Conservation (phyloP, 2,888 invertebrate genomes). For the Leucophenga maculata region DNA sequence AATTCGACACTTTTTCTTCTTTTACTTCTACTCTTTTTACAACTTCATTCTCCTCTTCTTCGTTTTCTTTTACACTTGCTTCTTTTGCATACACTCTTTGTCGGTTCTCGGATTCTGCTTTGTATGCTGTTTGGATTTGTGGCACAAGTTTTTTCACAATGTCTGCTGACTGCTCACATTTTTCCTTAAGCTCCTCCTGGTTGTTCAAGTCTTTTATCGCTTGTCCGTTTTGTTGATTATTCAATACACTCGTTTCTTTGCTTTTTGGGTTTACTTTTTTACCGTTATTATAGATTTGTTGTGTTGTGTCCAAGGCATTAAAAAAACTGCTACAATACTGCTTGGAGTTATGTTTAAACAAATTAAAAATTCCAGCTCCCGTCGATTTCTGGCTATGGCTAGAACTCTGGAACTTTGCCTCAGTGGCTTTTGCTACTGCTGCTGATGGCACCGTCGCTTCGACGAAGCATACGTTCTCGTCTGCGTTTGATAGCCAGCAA, state of each 20-base stretch:
- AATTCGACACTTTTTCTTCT: constrained; percentile 29
- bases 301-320: no score
- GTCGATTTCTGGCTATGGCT: no score
- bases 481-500: not conserved
- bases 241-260: not conserved
- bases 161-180: not conserved
- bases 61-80: not conserved
- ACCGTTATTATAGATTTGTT: no score
- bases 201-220: no score
- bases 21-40: constrained; percentile 36
- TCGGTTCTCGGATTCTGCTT: constrained; percentile 21
- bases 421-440: constrained; percentile 1
- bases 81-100: not conserved
- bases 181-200: no score
- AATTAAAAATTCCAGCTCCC: no score
- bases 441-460: constrained; percentile 2
- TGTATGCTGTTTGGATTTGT: not conserved
- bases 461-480: constrained; percentile 8
- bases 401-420: not conserved
- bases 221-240: not conserved
- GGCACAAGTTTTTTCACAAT: not conserved
- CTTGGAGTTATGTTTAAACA: not conserved
- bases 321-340: not conserved
- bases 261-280: no score
- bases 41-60: constrained; percentile 19